These are phyloP conservation scores for Corythaeola cristata DNA, from an alignment of 2,113 vertebrate species.

Conservation along the genomic window DNA sequence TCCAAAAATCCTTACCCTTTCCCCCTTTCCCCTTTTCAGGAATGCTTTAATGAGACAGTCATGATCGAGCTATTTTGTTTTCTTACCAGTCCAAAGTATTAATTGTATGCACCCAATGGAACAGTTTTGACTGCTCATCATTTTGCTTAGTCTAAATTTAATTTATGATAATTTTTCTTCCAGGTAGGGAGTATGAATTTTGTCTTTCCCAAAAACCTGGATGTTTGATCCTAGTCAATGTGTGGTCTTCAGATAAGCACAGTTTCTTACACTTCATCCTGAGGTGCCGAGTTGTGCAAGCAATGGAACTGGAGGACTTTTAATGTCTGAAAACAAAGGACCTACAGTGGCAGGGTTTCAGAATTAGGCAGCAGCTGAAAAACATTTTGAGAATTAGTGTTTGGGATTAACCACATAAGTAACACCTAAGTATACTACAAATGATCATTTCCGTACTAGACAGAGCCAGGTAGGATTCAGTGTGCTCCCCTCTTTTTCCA, in stretches of 20 bases:
- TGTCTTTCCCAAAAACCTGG: fast-evolving
- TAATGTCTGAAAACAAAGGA: not conserved
- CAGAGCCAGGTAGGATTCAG: not conserved
- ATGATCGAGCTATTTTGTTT: not conserved
- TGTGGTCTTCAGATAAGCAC: not conserved
- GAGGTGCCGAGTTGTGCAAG: not conserved
- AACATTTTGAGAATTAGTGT: not conserved
- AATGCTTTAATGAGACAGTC: not conserved
- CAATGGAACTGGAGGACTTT: not conserved
- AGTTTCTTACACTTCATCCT: not conserved
- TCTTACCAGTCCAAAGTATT: not conserved
- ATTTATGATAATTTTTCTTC: not conserved
- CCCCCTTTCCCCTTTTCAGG: not conserved
- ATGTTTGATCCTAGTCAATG: not conserved
- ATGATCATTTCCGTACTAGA: not conserved
- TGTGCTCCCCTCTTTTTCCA: not conserved
- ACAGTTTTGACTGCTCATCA: not conserved
- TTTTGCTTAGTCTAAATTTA: not conserved
- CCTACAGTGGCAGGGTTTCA: not conserved
- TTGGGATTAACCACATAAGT: not conserved
- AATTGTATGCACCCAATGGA: not conserved
- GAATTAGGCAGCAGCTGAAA: not conserved
- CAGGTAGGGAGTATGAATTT: not conserved
- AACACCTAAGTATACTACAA: not conserved
- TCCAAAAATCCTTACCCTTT: not conserved